Evolutionary conservation across 1,140 invertebrate genomes (phyloP).

Genomic region (Harpegnathos saltator): DNA sequence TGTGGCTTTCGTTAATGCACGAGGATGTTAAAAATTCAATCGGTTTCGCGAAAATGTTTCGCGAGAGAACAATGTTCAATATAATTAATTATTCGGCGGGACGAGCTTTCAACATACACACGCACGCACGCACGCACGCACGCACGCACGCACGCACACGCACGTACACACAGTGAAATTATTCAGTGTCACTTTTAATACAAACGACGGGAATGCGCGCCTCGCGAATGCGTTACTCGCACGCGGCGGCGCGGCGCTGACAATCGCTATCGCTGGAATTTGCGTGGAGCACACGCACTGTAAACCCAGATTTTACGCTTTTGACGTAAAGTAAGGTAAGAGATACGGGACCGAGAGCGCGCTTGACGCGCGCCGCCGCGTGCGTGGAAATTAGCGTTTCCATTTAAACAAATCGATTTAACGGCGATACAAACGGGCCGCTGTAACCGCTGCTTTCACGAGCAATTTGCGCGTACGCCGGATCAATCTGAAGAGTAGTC

Average conservation of each 20-base stretch:
- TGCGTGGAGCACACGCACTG: not conserved
- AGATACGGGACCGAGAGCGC: conserved; percentile 34
- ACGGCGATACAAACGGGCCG: conserved; percentile 23
- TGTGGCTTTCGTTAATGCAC: conserved; percentile 42
- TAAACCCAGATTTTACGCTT: conserved; percentile 53
- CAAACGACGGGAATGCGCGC: conserved; percentile 8
- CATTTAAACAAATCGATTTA: conserved; percentile 63
- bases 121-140: too few species aligned
- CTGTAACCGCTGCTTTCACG: conserved; percentile 38
- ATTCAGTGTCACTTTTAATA: conserved; percentile 52
- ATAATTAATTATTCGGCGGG: conserved; percentile 48
- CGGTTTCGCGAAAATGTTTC: conserved; percentile 48
- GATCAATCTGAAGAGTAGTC: conserved; percentile 73
- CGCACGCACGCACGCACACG: too few species aligned
- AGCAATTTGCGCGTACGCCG: conserved; percentile 62
- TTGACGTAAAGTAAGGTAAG: conserved; percentile 48
- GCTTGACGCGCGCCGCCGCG: conserved; percentile 5
- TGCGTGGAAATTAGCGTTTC: conserved; percentile 62
- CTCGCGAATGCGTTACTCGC: conserved; percentile 27
- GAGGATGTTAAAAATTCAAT: conserved; percentile 58
- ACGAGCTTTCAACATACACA: conserved; percentile 54
- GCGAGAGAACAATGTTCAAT: conserved; percentile 52
- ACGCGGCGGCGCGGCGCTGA: conserved; percentile 25
- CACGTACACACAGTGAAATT: conserved; percentile 33
- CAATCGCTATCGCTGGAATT: conserved; percentile 44